Percentiles rank a stretch among this genome's conserved stretches.
phyloP scores from a whole-genome alignment of 2,113 vertebrate genomes.

The Galbula dea region DNA sequence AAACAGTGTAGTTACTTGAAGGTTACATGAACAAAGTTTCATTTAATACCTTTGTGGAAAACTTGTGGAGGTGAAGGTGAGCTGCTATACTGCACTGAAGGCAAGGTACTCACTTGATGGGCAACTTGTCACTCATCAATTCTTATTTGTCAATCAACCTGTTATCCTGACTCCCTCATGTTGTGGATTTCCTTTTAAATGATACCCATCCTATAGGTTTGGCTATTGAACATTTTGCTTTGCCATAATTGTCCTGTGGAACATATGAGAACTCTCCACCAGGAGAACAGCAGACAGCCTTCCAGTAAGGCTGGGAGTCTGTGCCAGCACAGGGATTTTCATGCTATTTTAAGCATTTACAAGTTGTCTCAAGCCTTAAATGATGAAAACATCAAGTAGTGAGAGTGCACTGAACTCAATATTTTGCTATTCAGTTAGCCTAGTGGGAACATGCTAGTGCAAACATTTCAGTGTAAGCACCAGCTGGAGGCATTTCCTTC shows the following conservation, averaged over 20 bases:
- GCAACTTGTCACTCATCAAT: background rate
- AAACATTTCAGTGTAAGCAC: constrained; percentile 11
- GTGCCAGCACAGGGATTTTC: constrained; percentile 37
- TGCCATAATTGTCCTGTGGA: background rate
- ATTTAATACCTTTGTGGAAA: background rate
- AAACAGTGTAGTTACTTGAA: background rate
- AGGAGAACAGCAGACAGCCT: constrained; percentile 25
- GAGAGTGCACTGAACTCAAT: constrained; percentile 37
- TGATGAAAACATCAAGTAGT: constrained; percentile 23
- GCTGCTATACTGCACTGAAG: background rate
- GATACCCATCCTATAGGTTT: background rate
- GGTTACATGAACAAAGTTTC: background rate
- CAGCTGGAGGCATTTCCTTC: constrained; percentile 15
- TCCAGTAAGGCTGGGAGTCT: background rate
- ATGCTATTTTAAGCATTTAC: constrained; percentile 37
- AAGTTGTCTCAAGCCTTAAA: constrained; percentile 54
- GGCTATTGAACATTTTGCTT: background rate
- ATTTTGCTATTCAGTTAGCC: constrained; percentile 31
- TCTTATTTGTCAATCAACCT: background rate
- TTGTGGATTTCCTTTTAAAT: background rate
- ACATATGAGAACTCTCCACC: background rate
- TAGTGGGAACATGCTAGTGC: background rate
- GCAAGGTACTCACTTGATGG: background rate
- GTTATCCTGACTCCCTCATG: background rate
- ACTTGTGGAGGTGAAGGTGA: background rate